These are phyloP conservation scores for Oconnorella tubifera DNA, from an alignment of 2,888 invertebrate genomes.

Conservation along the genomic window DNA sequence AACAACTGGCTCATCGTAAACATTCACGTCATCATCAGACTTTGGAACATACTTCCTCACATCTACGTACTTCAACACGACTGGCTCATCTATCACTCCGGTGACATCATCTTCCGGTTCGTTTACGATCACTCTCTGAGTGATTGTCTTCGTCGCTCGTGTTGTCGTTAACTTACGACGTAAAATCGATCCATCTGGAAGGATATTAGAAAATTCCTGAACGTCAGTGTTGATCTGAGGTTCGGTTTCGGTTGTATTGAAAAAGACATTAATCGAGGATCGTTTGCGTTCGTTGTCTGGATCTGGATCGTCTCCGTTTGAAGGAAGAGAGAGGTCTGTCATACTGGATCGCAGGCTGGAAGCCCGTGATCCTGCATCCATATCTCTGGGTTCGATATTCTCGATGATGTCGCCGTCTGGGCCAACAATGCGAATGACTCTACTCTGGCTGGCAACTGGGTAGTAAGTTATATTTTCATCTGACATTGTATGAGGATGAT, in stretches of 20 bases:
- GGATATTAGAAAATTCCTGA: slow-evolving; percentile 35
- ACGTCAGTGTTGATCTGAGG: slow-evolving; percentile 31
- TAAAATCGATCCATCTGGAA: slow-evolving; percentile 37
- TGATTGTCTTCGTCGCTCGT: slow-evolving; percentile 39
- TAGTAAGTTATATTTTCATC: not conserved
- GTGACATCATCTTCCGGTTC: not conserved
- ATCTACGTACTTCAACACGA: slow-evolving; percentile 24
- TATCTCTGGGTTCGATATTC: slow-evolving; percentile 3
- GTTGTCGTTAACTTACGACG: slow-evolving; percentile 41
- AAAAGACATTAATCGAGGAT: slow-evolving; percentile 23
- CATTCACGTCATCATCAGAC: slow-evolving; percentile 25
- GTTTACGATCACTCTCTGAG: not conserved
- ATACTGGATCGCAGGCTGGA: slow-evolving; percentile 5
- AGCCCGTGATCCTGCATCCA: not conserved
- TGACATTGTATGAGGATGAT: too few species aligned
- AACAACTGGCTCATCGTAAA: slow-evolving; percentile 32
- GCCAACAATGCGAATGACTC: slow-evolving; percentile 18
- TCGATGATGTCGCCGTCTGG: slow-evolving; percentile 19
- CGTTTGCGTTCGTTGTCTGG: not conserved
- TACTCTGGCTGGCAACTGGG: not conserved
- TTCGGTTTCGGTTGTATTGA: slow-evolving; percentile 32
- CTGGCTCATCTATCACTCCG: not conserved
- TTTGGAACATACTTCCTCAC: slow-evolving; percentile 28
- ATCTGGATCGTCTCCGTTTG: not conserved
- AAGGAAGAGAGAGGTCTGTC: not conserved